Evolutionary conservation across 2,113 vertebrate species (phyloP).

Genomic region (Periophthalmus modestus): DNA sequence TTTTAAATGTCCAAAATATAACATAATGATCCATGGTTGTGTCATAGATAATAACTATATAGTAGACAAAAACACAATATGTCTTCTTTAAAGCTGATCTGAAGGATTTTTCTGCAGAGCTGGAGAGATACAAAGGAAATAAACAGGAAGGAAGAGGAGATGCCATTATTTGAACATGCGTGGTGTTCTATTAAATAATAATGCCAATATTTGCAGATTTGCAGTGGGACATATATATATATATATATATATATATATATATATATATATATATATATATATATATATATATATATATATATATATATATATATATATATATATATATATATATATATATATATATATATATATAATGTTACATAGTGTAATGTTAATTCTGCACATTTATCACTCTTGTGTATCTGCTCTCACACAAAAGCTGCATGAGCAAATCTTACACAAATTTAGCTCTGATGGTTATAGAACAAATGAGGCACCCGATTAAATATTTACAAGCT

Average conservation of each 20-base stretch:
- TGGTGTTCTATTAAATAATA: background rate
- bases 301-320: no score
- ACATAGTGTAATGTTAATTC: no score
- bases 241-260: no score
- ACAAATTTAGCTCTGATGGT: background rate
- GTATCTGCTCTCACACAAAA: background rate
- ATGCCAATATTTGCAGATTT: slow-evolving; percentile 28
- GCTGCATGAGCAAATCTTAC: background rate
- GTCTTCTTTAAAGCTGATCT: slow-evolving; percentile 5
- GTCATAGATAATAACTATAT: no score
- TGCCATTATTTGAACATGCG: slow-evolving; percentile 9
- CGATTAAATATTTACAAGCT: slow-evolving; percentile 1
- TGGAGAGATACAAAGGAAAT: slow-evolving; percentile 32
- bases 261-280: no score
- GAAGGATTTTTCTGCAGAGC: background rate
- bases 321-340: no score
- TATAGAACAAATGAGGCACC: background rate
- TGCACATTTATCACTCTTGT: background rate
- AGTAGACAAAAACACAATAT: background rate
- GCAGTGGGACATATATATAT: no score
- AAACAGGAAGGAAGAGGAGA: slow-evolving; percentile 29
- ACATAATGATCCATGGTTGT: no score
- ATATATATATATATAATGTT: no score
- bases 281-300: no score
- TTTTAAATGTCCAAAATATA: no score